Evolutionary conservation across 2,888 invertebrate species (phyloP), one percentile per base, ranked within the genome.

Genomic region (Ichneumoninae sp.): DNA sequence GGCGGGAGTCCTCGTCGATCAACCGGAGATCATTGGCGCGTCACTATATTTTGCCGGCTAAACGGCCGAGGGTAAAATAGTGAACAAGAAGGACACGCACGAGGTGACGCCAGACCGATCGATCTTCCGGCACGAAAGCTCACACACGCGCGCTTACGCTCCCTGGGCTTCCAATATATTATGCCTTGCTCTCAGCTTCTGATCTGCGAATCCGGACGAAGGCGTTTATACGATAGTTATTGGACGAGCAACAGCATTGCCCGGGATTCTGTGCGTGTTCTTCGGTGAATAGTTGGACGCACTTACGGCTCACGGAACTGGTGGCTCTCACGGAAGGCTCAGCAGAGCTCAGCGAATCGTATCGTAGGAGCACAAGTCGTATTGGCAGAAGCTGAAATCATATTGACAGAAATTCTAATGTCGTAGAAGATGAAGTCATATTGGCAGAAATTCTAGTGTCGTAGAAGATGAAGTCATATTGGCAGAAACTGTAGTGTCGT

Each of bases 1-100:
- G 75, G 47, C 82, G 85, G 82, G 85, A 57, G 79, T 82, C 75
- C 82, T 85, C 85, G 85, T 85, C 85, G 70, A 85, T 85, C 85
- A 85, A 79, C 77, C 70, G 65, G 33, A 66, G 81, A 85, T 85
- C 85, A 85, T 85, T 85, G 78, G 75, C 85, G 79, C 79, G 85
- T 85, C 82, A 75, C 82, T 81, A 85, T 85, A 85, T 85, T 82
- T 85, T 82, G 82, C 82, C 79, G 69, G 66, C 65, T 82, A 82
- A 83, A 85, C 81, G 75, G 54, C 80, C 76, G 73, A 75, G 78
- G 74, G 78, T 82, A 82, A 82, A 81, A 84, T 78, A 77, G 82
- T 66, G 85, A 82, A 81, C 77, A 75, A 73, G 78, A 63, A 47
- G 66, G 78, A 85, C 82, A 82, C 85, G 82, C 82, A 85, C 82